Conservation (phyloP, 2,113 vertebrate species). For the Solea solea region DNA sequence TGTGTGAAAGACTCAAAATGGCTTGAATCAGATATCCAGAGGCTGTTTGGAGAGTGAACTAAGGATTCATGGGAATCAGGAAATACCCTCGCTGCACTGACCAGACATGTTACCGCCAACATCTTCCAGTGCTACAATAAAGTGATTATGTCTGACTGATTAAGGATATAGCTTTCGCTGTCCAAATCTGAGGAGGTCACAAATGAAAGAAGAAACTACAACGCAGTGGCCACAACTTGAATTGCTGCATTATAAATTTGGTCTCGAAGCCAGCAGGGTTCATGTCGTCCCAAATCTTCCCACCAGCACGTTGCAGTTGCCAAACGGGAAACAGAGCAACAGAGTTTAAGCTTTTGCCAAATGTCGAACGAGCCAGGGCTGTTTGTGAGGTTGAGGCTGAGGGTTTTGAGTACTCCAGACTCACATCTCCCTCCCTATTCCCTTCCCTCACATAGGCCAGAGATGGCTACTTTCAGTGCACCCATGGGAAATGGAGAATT, state of each 20-base stretch:
- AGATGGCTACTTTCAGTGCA: constrained; percentile 74
- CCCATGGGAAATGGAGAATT: constrained; percentile 77
- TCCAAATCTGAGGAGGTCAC: constrained; percentile 40
- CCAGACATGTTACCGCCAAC: constrained; percentile 46
- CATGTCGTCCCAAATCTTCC: constrained; percentile 64
- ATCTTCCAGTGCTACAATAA: constrained; percentile 39
- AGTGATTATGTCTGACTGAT: constrained; percentile 38
- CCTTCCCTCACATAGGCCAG: constrained; percentile 58
- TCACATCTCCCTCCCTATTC: constrained; percentile 68
- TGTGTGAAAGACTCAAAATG: constrained; percentile 5
- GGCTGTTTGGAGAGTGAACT: constrained; percentile 34
- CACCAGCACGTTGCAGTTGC: constrained; percentile 61
- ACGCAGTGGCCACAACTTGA: constrained; percentile 42
- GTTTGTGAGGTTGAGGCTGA: constrained; percentile 72
- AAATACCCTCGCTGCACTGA: constrained; percentile 48
- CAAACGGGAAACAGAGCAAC: constrained; percentile 67
- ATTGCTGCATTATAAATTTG: constrained; percentile 60
- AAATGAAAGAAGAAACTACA: constrained; percentile 46
- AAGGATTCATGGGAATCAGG: constrained; percentile 63
- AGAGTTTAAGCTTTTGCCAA: constrained; percentile 61
- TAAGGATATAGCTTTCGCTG: constrained; percentile 14
- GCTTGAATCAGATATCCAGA: constrained; percentile 33
- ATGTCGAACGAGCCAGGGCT: constrained; percentile 63
- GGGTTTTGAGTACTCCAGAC: constrained; percentile 61
- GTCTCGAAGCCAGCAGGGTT: constrained; percentile 54